Evolutionary conservation across 2,113 vertebrate genomes (phyloP).

Genomic region (Nothoprocta perdicaria): DNA sequence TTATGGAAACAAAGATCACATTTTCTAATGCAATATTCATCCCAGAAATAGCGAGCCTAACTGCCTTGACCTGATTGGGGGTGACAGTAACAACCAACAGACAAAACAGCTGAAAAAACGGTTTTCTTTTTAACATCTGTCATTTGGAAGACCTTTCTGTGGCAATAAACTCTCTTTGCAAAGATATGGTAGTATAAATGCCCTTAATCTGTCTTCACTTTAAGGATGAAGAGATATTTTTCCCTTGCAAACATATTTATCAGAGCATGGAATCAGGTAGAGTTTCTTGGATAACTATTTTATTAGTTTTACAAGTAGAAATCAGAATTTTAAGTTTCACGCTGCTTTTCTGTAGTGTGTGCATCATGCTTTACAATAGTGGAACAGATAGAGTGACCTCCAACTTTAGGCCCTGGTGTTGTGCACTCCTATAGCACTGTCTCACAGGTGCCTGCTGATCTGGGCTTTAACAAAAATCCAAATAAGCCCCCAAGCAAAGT

Average conservation of each 20-base stretch:
- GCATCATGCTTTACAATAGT: fast-evolving
- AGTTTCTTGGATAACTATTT: background rate
- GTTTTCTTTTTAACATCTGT: background rate
- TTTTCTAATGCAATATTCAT: background rate
- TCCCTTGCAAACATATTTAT: background rate
- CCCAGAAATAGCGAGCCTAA: background rate
- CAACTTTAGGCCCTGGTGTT: background rate
- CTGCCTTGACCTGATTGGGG: background rate
- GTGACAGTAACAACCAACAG: background rate
- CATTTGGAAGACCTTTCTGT: background rate
- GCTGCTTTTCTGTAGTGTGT: background rate
- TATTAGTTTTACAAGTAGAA: background rate
- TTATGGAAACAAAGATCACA: background rate
- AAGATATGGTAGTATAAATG: background rate
- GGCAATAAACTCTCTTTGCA: background rate
- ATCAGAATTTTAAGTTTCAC: background rate
- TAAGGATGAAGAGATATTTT: background rate
- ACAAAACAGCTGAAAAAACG: background rate
- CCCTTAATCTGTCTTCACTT: background rate
- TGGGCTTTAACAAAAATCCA: background rate
- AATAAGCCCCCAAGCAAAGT: background rate
- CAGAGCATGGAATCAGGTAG: background rate
- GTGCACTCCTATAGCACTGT: background rate
- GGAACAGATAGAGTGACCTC: background rate
- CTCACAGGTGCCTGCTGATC: background rate